Evolutionary conservation across 2,113 vertebrate genomes (phyloP).

Genomic region (Entomyzon cyanotis): DNA sequence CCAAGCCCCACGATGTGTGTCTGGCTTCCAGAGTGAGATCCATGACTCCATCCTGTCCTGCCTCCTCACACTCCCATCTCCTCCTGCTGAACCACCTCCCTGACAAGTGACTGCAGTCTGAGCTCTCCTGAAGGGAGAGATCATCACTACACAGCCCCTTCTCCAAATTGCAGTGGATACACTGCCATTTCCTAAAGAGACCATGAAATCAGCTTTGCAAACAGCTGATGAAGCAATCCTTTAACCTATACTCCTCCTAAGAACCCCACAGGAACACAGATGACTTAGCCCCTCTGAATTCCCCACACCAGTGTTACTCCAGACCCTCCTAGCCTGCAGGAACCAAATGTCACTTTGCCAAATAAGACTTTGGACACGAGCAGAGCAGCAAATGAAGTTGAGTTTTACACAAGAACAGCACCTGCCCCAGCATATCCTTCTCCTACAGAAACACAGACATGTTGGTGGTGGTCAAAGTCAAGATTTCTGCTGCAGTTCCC

Average conservation of each 20-base stretch:
- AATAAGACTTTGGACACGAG: not conserved
- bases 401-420: not conserved
- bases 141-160: not conserved
- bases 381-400: not conserved
- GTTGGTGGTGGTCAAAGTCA: not conserved
- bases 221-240: not conserved
- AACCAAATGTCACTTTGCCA: not conserved
- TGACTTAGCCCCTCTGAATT: not conserved
- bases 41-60: not conserved
- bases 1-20: rapidly evolving
- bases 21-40: not conserved
- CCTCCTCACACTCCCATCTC: not conserved
- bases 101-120: rapidly evolving
- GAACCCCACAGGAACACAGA: rapidly evolving
- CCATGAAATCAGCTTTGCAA: not conserved
- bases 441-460: not conserved
- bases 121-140: not conserved
- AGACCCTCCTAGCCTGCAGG: not conserved
- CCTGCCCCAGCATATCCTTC: not conserved
- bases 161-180: not conserved
- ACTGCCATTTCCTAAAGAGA: not conserved
- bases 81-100: not conserved
- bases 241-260: not conserved
- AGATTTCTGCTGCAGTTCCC: not conserved
- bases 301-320: not conserved